phyloP scores from a whole-genome alignment of 2,888 invertebrate species.

The Pseudococcus longispinus region DNA sequence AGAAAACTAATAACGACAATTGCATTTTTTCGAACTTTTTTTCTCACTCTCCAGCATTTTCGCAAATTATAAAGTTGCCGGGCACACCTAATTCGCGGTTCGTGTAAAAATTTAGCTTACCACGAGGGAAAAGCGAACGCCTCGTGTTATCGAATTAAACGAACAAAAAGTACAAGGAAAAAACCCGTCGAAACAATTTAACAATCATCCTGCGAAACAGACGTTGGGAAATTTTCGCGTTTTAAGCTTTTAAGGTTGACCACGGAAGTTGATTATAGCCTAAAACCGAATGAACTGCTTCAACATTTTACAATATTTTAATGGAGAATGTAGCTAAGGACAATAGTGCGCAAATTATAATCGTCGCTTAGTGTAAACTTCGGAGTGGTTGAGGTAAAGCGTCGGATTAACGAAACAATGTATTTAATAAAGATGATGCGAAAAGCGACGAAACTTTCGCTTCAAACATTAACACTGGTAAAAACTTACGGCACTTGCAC shows the following conservation, averaged over 20 bases:
- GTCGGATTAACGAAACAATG: constrained; percentile 52
- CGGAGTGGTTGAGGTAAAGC: not conserved
- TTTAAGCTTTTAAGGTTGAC: constrained; percentile 45
- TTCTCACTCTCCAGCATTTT: not conserved
- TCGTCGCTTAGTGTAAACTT: constrained; percentile 49
- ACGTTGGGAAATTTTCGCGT: constrained; percentile 40
- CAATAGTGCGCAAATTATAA: constrained; percentile 54
- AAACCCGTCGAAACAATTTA: constrained; percentile 43
- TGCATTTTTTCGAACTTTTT: constrained; percentile 32
- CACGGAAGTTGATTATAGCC: constrained; percentile 53
- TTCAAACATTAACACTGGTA: constrained; percentile 44
- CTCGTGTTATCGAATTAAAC: constrained; percentile 43
- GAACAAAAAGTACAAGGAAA: constrained; percentile 28
- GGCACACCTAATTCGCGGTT: not conserved
- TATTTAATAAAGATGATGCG: constrained; percentile 52
- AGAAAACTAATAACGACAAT: constrained; percentile 5
- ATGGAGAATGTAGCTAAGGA: constrained; percentile 50
- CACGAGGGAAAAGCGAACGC: not conserved
- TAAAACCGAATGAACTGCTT: constrained; percentile 41
- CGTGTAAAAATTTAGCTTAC: not conserved
- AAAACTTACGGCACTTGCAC: constrained; percentile 47
- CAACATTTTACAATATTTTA: constrained; percentile 50
- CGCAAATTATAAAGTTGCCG: constrained; percentile 1
- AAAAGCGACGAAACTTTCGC: constrained; percentile 51
- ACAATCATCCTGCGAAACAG: constrained; percentile 37